These are phyloP conservation scores for Scytalopus superciliaris DNA, from an alignment of 2,113 vertebrate genomes.

Conservation along the genomic window DNA sequence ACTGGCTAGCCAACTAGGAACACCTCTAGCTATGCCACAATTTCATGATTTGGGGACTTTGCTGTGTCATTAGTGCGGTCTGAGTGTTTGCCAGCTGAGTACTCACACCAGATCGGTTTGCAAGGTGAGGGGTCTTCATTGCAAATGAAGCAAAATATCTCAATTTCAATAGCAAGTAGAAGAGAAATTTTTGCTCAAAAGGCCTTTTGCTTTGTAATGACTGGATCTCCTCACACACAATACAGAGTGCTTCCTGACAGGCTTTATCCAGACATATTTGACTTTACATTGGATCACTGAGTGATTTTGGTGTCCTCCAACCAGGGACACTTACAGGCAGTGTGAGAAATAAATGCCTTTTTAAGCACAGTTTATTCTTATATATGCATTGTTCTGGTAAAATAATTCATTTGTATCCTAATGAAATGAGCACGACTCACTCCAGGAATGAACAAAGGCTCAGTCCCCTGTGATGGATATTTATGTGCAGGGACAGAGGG, in stretches of 20 bases:
- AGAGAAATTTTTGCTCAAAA: background rate
- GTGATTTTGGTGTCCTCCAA: background rate
- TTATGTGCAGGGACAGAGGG: slow-evolving; percentile 13
- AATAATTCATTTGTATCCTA: slow-evolving; percentile 47
- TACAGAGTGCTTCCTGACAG: background rate
- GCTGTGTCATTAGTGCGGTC: background rate
- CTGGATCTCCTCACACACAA: background rate
- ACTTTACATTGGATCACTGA: slow-evolving; percentile 6
- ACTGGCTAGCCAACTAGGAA: background rate
- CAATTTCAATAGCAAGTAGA: background rate
- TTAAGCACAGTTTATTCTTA: background rate
- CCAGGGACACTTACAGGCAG: background rate
- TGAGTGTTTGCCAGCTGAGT: fast-evolving
- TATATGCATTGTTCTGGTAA: background rate
- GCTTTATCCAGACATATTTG: background rate
- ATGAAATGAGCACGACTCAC: background rate
- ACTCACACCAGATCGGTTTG: fast-evolving
- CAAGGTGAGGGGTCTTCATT: background rate
- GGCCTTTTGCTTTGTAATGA: background rate
- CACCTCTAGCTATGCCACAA: background rate
- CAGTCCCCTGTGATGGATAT: background rate
- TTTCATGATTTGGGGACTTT: background rate
- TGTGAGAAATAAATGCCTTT: background rate
- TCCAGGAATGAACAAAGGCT: background rate
- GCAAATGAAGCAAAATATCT: background rate